Evolutionary conservation across 2,888 invertebrate genomes (phyloP), one percentile per base, ranked within the genome.

Genomic region (Cephonodes hylas): DNA sequence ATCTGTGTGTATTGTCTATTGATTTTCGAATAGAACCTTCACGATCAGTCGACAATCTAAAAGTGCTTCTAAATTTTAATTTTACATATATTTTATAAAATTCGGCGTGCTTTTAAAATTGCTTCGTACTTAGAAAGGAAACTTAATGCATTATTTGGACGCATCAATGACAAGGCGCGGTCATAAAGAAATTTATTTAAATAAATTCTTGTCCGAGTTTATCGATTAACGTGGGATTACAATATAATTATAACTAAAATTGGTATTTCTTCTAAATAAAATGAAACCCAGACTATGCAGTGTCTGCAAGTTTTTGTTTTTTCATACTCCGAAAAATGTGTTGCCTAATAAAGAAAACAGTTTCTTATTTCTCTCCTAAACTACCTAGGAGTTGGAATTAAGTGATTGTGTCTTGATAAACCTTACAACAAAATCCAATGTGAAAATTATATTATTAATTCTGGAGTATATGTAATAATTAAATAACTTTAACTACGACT

Each of bases 111-210:
- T 84, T 86, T 76, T 70, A 77, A 79, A 83, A 42, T 81, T 78
- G 85, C 87, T 88, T 87, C 75, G 86, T 87, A 87, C 84, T 86
- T 87, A 88, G 85, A 73, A 75, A 73, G 65, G 59, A 72, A 67
- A 73, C 74, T 67, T 44, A 45, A 44, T 27, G n/a, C 45, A 44
- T 44, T 59, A 27, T 42, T 31, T 48, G 10, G 46, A 23, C 23
- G 34, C 46, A n/a, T n/a, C 15, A 22, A 23, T 22, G 4, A 42
- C 7, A 48, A 59, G 38, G 46, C 10, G 34, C 23, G 38, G 23
- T 15, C 34, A 15, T 53, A 53, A 31, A 53, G 31, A 46, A 20
- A 22, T 10, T 38, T 8, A 13, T 38, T 10, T n/a, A n/a, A 45
- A 20, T 3, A 10, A 45, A 15, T 45, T 44, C 1, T 4, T 44